A percentile compares a stretch with the other conserved stretches of the same genome.
phyloP scores from a whole-genome alignment of 2,888 invertebrate species.

The Drepana falcataria region DNA sequence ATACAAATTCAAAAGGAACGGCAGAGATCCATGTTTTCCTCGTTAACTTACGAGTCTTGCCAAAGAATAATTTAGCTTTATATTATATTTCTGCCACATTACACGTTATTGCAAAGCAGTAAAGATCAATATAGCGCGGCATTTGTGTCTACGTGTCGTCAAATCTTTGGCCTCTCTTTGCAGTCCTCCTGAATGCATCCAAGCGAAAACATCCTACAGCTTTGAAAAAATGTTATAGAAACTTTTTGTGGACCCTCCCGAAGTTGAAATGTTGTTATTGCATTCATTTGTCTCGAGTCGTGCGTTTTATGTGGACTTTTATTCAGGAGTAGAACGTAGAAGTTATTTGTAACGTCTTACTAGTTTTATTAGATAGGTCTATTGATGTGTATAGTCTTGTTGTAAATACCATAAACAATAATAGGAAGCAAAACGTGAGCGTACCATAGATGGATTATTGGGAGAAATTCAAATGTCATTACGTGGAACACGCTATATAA shows the following conservation, averaged over 20 bases:
- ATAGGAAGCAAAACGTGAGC: no score
- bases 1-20: conserved; percentile 40
- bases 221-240: conserved; percentile 42
- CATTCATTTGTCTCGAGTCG: neutral
- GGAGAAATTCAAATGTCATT: no score
- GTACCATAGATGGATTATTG: no score
- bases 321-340: neutral
- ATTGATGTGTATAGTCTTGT: no score
- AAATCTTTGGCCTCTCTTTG: conserved; percentile 35
- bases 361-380: neutral
- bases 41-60: conserved; percentile 46
- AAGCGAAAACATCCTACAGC: conserved; percentile 41
- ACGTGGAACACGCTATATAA: no score
- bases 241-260: conserved; percentile 32
- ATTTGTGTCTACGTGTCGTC: conserved; percentile 24
- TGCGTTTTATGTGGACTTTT: neutral
- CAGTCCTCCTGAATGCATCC: conserved; percentile 45
- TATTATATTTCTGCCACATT: conserved; percentile 26
- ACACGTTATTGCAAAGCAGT: conserved; percentile 32
- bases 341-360: neutral
- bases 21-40: conserved; percentile 53
- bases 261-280: conserved; percentile 24
- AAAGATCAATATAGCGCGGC: conserved; percentile 37
- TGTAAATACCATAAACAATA: no score
- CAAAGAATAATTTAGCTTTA: conserved; percentile 40